Evolutionary conservation across 2,113 vertebrate species (phyloP).

Genomic region (Poeciliopsis retropinna): DNA sequence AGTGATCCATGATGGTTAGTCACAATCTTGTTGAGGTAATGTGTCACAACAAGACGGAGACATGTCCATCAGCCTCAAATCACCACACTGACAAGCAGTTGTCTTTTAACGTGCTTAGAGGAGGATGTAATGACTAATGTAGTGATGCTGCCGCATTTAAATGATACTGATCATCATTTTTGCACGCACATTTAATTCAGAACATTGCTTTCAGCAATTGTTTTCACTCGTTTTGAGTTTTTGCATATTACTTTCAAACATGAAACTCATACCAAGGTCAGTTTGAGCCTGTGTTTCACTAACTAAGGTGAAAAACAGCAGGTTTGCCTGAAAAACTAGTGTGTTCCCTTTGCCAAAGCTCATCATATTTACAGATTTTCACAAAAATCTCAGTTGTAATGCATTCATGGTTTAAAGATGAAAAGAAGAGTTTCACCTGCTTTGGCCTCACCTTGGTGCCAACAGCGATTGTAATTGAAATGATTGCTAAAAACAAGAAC

Average conservation of each 20-base stretch:
- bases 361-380: background rate
- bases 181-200: conserved; percentile 10
- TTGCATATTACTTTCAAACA: conserved; percentile 5
- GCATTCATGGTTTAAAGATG: background rate
- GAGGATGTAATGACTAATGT: conserved; percentile 5
- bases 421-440: background rate
- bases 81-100: background rate
- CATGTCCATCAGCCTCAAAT: conserved; percentile 1
- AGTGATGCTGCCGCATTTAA: background rate
- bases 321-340: background rate
- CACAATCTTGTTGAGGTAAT: conserved; percentile 15
- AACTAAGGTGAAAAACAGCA: background rate
- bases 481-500: background rate
- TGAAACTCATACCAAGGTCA: background rate
- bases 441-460: background rate
- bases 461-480: background rate
- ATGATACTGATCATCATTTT: background rate
- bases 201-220: background rate
- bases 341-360: background rate
- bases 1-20: conserved; percentile 33
- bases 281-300: background rate
- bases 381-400: background rate
- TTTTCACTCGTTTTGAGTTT: background rate
- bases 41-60: conserved; percentile 24
- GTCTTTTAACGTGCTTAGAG: conserved; percentile 1